Evolutionary conservation across 2,113 vertebrate species (phyloP), one percentile per base, ranked within the genome.

Genomic region (Brachyhypopomus gauderio): DNA sequence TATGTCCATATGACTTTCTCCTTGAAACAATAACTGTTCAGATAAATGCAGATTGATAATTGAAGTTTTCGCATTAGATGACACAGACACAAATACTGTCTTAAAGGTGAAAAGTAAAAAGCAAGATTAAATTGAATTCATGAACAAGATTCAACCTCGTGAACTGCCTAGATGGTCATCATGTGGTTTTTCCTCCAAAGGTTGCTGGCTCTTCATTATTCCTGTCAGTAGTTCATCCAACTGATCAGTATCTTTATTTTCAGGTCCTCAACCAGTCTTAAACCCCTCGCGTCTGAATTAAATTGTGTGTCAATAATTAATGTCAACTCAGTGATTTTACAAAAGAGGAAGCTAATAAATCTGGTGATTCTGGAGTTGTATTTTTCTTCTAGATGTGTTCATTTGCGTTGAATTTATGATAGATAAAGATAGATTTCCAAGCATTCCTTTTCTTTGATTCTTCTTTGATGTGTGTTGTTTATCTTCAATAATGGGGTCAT

Each of bases 171-270:
- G 17, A 74, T 85, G 79, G 67, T 77, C 67, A 67, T 81, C 78
- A 78, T 81, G 66, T 66, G 67, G 75, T 52, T 81, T 78, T 17
- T 45, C 69, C 11, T 85, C 75, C 75, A 85, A 75, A 85, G 75
- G 83, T 78, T 85, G 75, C 67, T 82, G 79, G 34, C 64, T 60
- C 70, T 74, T 63, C 38, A 78, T 74, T 81, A 78, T 74, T 66
- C 75, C 60, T 52, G 83, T 69, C 78, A 84, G 72, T 77, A 84
- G 73, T 27, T 86, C 72, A 79, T 73, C 70, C 45, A 78, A 22
- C 74, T 45, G 0, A 8, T 71, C 69, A 36, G 48, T 19, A 5
- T 83, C 66, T 83, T 73, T 69, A 67, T 76, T 67, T 78, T 52
- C 75, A 63, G 27, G 30, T 71, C 56, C 77, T 48, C 70, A 55